Evolutionary conservation across 2,888 invertebrate genomes (phyloP), one percentile per base, ranked within the genome.

Genomic region (Tetragonula carbonaria): DNA sequence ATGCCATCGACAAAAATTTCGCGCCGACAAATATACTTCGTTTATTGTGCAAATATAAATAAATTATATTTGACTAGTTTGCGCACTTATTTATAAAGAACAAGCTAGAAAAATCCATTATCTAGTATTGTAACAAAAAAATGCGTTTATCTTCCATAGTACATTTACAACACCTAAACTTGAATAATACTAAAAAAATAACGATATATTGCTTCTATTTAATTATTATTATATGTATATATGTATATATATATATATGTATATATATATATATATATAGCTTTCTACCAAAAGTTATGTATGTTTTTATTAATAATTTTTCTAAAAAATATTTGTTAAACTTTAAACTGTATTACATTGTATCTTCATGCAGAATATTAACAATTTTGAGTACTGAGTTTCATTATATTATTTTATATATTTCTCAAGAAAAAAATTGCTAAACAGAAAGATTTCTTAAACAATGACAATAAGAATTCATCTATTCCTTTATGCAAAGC

Each of bases 51-150:
- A 80, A 75, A 78, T 80, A 59, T 65, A 77, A 38, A 80, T 73
- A 62, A 77, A 82, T 59, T 74, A 77, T 53, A 62, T 80, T 88
- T 86, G 80, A 86, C 83, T 87, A 87, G 78, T 78, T 86, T 80
- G 76, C 79, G 76, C 75, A 71, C 50, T 80, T 53, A 65, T 45
- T 45, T 81, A 79, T 28, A 73, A 67, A 66, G 70, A 77, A 70
- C 18, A 73, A 78, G 67, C 23, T 73, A 67, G 38, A 62, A 71
- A 74, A 38, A 77, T 74, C 74, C 23, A 28, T 33, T 77, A 28
- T 59, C 6, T 45, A 74, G 65, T 59, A 63, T 77, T 63, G 8
- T 67, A 63, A 75, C 28, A 33, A 63, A 74, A 73, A 63, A 45
- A n/a, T 74, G 28, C 45, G 11, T 38, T 38, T 70, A 80, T 13